Conservation (phyloP, 2,888 invertebrate genomes). For the Tenodera sinensis region DNA sequence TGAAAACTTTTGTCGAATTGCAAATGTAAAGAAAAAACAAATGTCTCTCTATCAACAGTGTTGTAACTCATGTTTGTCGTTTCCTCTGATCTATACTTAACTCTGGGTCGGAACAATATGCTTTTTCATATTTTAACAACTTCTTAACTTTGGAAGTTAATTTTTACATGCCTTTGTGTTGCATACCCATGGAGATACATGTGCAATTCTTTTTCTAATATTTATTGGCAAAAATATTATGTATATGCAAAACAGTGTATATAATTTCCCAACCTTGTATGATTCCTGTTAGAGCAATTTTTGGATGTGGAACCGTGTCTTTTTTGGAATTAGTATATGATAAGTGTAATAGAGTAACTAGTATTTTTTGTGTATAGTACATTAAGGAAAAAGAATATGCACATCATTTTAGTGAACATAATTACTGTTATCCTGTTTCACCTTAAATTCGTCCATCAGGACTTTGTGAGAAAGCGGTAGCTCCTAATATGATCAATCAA, state of each 20-base stretch:
- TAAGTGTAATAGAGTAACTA: conserved; percentile 19
- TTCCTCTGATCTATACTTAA: conserved; percentile 15
- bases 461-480: conserved; percentile 5
- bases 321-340: conserved; percentile 17
- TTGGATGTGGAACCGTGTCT: conserved; percentile 26
- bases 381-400: conserved; percentile 27
- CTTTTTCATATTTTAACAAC: conserved; percentile 22
- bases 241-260: conserved; percentile 26
- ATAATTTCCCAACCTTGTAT: conserved; percentile 5
- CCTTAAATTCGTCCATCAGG: conserved; percentile 20
- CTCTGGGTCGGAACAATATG: conserved; percentile 22
- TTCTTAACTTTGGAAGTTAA: conserved; percentile 26
- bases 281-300: conserved; percentile 20
- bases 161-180: conserved; percentile 29
- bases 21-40: conserved; percentile 15
- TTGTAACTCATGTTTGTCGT: conserved; percentile 25
- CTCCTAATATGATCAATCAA: neutral
- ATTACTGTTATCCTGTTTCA: conserved; percentile 14
- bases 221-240: conserved; percentile 31
- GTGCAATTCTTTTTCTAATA: conserved; percentile 35
- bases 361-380: conserved; percentile 25
- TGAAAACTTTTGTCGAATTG: conserved; percentile 18
- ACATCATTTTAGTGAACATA: conserved; percentile 26
- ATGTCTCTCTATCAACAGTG: conserved; percentile 24
- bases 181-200: conserved; percentile 27